Evolutionary conservation across 1,140 invertebrate species (phyloP).

Genomic region (Amyelois transitella): DNA sequence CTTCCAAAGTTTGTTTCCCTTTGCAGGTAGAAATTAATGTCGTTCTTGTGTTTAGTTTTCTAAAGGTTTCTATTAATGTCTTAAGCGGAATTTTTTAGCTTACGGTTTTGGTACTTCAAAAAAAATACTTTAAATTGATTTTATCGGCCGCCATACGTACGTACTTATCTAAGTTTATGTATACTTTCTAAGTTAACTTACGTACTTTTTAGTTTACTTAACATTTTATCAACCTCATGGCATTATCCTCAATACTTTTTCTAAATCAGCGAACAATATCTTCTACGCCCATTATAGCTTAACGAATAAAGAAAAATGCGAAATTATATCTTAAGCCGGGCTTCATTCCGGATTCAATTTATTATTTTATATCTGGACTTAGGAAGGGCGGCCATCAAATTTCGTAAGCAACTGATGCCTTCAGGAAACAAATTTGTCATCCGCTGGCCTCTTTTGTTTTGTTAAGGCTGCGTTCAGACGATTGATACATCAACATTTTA

Average conservation of each 20-base stretch:
- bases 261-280: not conserved
- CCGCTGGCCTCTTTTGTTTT: slow-evolving; percentile 42
- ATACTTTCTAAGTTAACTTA: not conserved
- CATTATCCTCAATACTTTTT: not conserved
- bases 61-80: no score
- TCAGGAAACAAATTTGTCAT: slow-evolving; percentile 53
- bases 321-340: slow-evolving; percentile 22
- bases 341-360: slow-evolving; percentile 24
- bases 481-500: not conserved
- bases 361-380: slow-evolving; percentile 24
- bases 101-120: no score
- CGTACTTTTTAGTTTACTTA: not conserved
- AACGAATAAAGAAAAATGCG: slow-evolving; percentile 22
- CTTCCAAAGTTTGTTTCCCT: no score
- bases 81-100: no score
- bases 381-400: slow-evolving; percentile 29
- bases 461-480: slow-evolving; percentile 11
- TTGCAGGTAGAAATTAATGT: not conserved
- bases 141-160: no score
- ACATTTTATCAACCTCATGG: not conserved
- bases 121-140: no score
- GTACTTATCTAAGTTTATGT: no score
- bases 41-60: no score
- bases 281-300: not conserved
- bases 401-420: slow-evolving; percentile 47